Evolutionary conservation across 2,113 vertebrate species (phyloP), one percentile per base, ranked within the genome.

Genomic region (Circaetus gallicus): DNA sequence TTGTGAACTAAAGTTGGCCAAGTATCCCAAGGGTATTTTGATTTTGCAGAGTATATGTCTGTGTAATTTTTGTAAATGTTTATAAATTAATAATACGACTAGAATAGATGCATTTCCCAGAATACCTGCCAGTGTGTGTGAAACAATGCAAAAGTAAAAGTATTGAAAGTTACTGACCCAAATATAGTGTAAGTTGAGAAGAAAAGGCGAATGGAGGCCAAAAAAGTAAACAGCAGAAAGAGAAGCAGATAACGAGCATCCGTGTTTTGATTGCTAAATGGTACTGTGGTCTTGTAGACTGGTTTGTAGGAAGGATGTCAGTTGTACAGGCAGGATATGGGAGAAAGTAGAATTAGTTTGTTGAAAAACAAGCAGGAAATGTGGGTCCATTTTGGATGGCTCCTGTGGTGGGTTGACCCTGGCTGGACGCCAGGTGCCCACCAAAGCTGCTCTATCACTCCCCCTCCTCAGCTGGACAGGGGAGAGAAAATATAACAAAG

Each of bases 281-380:
- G 43, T 62, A 4, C 66, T 95, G 83, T 73, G 89, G 89, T 84
- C 65, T 49, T 2, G 56, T 16, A 53, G 83, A 74, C 49, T n/a
- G 18, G 16, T 43, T 16, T 26, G 81, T 7, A 11, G 81, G 93
- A 80, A 94, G 95, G 94, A 95, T 94, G 84, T 93, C 2, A 16
- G 34, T 55, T 62, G 84, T 90, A 32, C 58, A 24, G 85, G 76
- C 82, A 92, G 91, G 89, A 94, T 69, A 63, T 76, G 91, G 65
- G 32, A 84, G 81, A 77, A 83, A 92, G 79, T 16, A 42, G 65
- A 63, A 89, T 89, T 36, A 45, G 61, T 6, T 16, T 24, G 20
- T 53, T 82, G 77, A 69, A 78, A 82, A 16, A 45, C 12, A 82
- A 67, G 65, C 86, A 91, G 92, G 96, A 96, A 95, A 96, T 78